phyloP scores from a whole-genome alignment of 1,140 invertebrate species.

The Aphelinus atriplicis region DNA sequence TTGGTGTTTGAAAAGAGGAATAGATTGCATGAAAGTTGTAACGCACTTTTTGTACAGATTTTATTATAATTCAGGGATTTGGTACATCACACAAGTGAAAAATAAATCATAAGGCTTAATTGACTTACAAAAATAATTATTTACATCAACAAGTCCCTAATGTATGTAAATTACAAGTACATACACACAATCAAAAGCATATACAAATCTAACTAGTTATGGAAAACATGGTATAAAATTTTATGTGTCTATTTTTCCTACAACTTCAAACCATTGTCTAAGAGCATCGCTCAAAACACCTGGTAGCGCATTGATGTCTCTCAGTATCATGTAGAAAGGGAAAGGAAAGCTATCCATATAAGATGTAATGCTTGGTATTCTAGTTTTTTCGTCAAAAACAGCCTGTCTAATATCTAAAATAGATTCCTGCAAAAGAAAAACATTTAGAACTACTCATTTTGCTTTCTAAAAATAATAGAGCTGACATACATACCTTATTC shows the following conservation, averaged over 20 bases:
- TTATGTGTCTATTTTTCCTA: constrained; percentile 72
- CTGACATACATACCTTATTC: constrained; percentile 76
- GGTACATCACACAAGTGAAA: too few relatives aligned
- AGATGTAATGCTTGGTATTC: constrained; percentile 72
- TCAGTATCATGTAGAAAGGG: constrained; percentile 96
- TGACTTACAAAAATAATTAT: constrained; percentile 30
- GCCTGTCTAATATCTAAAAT: constrained; percentile 90
- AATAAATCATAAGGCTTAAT: too few relatives aligned
- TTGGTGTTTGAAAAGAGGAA: too few relatives aligned
- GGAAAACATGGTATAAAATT: too few relatives aligned
- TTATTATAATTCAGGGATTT: too few relatives aligned
- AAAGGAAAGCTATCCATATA: constrained; percentile 98
- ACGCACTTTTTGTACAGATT: too few relatives aligned
- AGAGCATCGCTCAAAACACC: constrained; percentile 93
- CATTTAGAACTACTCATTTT: background rate
- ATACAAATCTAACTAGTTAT: background rate
- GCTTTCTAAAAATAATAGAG: background rate
- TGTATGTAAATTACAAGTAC: background rate
- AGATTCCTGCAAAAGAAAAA: constrained; percentile 75
- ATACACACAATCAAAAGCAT: background rate
- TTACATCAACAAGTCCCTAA: constrained; percentile 24
- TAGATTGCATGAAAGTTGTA: too few relatives aligned
- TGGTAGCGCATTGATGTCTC: constrained; percentile 88
- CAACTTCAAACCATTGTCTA: constrained; percentile 98
- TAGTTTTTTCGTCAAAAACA: constrained; percentile 71